Evolutionary conservation across 2,113 vertebrate genomes (phyloP), one percentile per base, ranked within the genome.

Genomic region (Chamaea fasciata): DNA sequence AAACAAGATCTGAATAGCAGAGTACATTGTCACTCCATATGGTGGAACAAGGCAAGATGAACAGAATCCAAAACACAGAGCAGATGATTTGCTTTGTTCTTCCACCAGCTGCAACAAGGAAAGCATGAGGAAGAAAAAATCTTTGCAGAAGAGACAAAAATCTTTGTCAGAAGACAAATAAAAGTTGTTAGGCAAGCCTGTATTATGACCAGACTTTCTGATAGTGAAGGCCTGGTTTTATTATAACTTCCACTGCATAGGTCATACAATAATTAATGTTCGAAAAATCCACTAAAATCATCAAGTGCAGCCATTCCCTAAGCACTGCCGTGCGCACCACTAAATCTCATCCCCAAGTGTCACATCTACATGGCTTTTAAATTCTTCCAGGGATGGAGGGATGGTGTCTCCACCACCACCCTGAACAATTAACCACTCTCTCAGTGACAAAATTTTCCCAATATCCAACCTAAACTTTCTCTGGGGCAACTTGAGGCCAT

Each of bases 401-500:
- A 8, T 60, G 46, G 13, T 53, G 19, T n/a, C 13, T 53, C 20
- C 46, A 37, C 10, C 52, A 46, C 10, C 39, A 7, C 23, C 24
- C 28, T 39, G 19, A 35, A 56, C 39, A 53, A 12, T n/a, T 46
- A 44, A 9, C 6, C 11, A 35, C 16, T 4, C 5, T 12, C 11
- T 22, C 22, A 15, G 39, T 68, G 24, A 47, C 10, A 14, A 46
- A 41, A 27, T 76, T 13, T 55, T 69, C 41, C 24, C 21, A 30
- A 18, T 11, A 15, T 20, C n/a, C 26, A 27, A 23, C 2, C 9
- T 31, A 19, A 68, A 55, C 21, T 3, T 41, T 2, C 47, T 11
- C 17, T 47, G 8, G 5, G 5, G 1, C 11, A 31, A 1, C 9
- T 1, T 20, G 10, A 24, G 15, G 4, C 13, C 0, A 0, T 55